These are phyloP conservation scores for Sardinella longiceps DNA, from an alignment of 2,797 vertebrate species.

Conservation along the genomic window DNA sequence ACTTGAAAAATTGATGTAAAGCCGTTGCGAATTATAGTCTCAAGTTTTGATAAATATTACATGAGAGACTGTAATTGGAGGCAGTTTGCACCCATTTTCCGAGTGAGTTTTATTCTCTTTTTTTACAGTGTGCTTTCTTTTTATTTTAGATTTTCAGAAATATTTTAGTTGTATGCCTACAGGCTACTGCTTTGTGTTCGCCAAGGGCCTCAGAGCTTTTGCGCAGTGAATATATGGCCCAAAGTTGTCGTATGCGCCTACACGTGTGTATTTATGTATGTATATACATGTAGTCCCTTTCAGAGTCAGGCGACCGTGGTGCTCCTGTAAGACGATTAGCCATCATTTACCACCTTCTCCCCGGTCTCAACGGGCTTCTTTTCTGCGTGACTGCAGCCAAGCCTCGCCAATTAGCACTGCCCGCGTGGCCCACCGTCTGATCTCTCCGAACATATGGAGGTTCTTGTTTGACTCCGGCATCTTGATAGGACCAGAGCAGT, in stretches of 20 bases:
- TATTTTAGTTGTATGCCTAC: background rate
- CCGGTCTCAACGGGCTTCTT: slow-evolving; percentile 78
- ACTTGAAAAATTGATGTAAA: too few species aligned
- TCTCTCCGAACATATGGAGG: slow-evolving; percentile 79
- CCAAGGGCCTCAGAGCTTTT: background rate
- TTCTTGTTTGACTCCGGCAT: slow-evolving; percentile 71
- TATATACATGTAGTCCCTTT: slow-evolving; percentile 42
- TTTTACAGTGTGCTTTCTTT: too few species aligned
- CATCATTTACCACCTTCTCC: slow-evolving; percentile 75
- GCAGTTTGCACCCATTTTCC: too few species aligned
- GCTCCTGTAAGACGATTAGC: slow-evolving; percentile 80
- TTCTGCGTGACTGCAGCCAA: slow-evolving; percentile 82
- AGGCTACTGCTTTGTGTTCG: background rate
- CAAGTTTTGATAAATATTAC: too few species aligned
- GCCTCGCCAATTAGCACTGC: slow-evolving; percentile 81
- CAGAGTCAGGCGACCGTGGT: slow-evolving; percentile 63
- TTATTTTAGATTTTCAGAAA: background rate
- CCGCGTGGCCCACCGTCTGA: slow-evolving; percentile 74
- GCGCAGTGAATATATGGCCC: background rate
- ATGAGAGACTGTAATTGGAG: too few species aligned
- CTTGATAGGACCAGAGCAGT: slow-evolving; percentile 64
- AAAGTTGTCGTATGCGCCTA: background rate
- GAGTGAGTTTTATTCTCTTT: too few species aligned
- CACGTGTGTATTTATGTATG: slow-evolving; percentile 30
- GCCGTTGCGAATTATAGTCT: too few species aligned